Evolutionary conservation across 1,140 invertebrate species (phyloP).

Genomic region (Cydia pomonella): DNA sequence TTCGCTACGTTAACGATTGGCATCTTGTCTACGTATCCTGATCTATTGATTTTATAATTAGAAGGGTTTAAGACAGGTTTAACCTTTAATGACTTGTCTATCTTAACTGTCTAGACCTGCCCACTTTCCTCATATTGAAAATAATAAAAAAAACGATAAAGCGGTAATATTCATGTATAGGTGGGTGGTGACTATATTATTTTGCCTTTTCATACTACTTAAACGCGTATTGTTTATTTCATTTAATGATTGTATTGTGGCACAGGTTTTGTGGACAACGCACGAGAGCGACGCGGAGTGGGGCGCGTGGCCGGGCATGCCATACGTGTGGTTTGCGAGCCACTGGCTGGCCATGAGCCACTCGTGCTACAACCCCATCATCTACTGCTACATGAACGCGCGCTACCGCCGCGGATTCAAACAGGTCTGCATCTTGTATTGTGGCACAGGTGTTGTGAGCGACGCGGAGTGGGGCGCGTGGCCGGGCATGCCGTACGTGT

Average conservation of each 20-base stretch:
- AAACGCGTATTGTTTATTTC: background rate
- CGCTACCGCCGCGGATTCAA: constrained; percentile 85
- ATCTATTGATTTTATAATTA: too few relatives aligned
- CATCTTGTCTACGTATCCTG: too few relatives aligned
- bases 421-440: constrained; percentile 55
- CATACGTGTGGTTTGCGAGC: constrained; percentile 86
- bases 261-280: constrained; percentile 81
- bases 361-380: constrained; percentile 93
- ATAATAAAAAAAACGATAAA: too few relatives aligned
- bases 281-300: constrained; percentile 75
- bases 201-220: too few relatives aligned
- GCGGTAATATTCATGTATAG: too few relatives aligned
- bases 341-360: constrained; percentile 94
- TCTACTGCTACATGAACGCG: constrained; percentile 94
- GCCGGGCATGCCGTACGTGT: constrained; percentile 84
- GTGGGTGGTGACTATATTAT: too few relatives aligned
- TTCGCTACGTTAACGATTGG: too few relatives aligned
- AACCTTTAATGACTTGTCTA: too few relatives aligned
- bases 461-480: constrained; percentile 52
- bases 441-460: constrained; percentile 1
- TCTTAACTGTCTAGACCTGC: too few relatives aligned
- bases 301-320: constrained; percentile 78
- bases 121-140: too few relatives aligned
- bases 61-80: too few relatives aligned
- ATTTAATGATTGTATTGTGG: constrained; percentile 8